Evolutionary conservation across 2,797 vertebrate genomes (phyloP), one percentile per base, ranked within the genome.

Genomic region (Parauchenoglanis ngamensis): DNA sequence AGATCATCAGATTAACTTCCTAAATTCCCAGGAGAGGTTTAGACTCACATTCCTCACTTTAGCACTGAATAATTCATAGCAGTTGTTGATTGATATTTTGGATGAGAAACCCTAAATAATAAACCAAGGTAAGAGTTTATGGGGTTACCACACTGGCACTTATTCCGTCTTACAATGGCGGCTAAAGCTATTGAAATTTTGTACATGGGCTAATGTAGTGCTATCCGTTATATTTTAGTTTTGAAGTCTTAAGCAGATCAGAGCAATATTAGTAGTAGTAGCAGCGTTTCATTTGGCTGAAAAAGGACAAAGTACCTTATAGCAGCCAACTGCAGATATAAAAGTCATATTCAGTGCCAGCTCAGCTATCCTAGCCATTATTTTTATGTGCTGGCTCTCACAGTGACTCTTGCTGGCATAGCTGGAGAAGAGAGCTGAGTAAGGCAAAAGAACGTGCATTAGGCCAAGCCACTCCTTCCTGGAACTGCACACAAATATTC

Each of bases 371-470:
- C 61, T 3, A 56, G 57, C 56, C 23, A 61, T 79, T 13, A 59
- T 28, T 73, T 81, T 65, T 21, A 23, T 81, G 56, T 10, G 4
- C 19, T 79, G 11, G 4, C 54, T 56, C 57, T 67, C 4, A 54
- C 31, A 86, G 78, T 88, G 77, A 76, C 85, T 77, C 78, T 81
- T 15, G 15, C 28, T 83, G 84, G 84, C 56, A 35, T 25, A 54
- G 73, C 35, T 67, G 67, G 19, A 78, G 59, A 67, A 83, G 81
- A 83, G 46, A 63, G 61, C 87, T 86, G 84, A 88, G 65, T 83
- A 83, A 88, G 61, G 84, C 31, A 83, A 70, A 67, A 70, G 52
- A 77, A 59, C 54, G 4, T 40, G 57, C 40, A 73, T 68, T 49
- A 31, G 6, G 49, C 70, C 70, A 57, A 82, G 79, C 59, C 84